A percentile compares a stretch with the other conserved stretches of the same genome.
These are phyloP conservation scores for Prochilodus magdalenae DNA, from an alignment of 2,113 vertebrate species.

Conservation along the genomic window DNA sequence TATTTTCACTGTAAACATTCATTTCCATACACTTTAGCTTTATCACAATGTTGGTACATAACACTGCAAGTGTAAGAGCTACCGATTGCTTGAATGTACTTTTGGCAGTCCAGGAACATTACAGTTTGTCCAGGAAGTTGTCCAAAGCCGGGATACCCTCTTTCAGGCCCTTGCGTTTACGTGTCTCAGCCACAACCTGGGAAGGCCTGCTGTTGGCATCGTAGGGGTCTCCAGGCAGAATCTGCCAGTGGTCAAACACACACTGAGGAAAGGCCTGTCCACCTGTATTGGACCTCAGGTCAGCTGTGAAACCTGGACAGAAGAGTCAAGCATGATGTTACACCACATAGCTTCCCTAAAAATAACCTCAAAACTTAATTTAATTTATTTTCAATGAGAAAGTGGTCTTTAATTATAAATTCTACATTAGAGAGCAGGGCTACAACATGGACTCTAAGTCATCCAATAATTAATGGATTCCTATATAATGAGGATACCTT, in stretches of 20 bases:
- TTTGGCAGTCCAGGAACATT: constrained; percentile 19
- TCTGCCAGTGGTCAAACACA: constrained; percentile 68
- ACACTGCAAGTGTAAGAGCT: constrained; percentile 40
- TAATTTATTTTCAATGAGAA: too few relatives aligned
- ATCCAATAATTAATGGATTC: too few relatives aligned
- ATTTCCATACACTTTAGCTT: constrained; percentile 21
- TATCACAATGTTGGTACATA: constrained; percentile 21
- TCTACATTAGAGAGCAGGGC: too few relatives aligned
- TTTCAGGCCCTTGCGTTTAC: constrained; percentile 65
- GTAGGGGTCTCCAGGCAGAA: constrained; percentile 65
- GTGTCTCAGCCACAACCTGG: constrained; percentile 61
- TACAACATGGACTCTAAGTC: too few relatives aligned
- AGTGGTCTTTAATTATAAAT: too few relatives aligned
- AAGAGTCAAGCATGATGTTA: neutral
- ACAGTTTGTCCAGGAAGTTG: constrained; percentile 67
- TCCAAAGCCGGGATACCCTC: constrained; percentile 60
- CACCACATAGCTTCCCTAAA: too few relatives aligned
- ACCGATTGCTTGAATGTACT: constrained; percentile 20
- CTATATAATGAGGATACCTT: too few relatives aligned
- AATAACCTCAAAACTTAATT: too few relatives aligned
- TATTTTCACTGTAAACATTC: constrained; percentile 34
- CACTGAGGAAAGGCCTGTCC: constrained; percentile 70
- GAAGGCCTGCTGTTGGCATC: constrained; percentile 54
- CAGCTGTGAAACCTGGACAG: constrained; percentile 63
- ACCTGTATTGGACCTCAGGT: constrained; percentile 59